Evolutionary conservation across 2,888 invertebrate species (phyloP).

Genomic region (Rhyacophila evoluta): DNA sequence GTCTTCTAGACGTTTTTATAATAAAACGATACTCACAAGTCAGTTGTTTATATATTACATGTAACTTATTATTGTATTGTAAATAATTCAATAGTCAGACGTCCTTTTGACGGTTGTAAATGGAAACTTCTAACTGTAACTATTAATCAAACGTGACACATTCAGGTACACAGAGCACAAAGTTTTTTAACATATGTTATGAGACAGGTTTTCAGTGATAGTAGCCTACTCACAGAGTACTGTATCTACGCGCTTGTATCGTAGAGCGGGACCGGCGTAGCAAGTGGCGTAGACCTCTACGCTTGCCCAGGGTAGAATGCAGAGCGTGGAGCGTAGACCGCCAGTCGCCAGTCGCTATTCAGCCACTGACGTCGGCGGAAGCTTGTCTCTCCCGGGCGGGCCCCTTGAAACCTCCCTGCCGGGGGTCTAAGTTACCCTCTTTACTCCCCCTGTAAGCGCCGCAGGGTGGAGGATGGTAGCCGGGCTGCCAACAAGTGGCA

Average conservation of each 20-base stretch:
- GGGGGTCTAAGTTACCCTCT: background rate
- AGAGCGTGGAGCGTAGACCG: background rate
- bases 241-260: background rate
- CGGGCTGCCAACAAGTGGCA: conserved; percentile 42
- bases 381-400: conserved; percentile 39
- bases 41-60: too few relatives aligned
- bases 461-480: conserved; percentile 23
- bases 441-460: background rate
- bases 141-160: too few relatives aligned
- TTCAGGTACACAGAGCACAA: background rate
- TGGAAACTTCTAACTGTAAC: too few relatives aligned
- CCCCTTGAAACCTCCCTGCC: conserved; percentile 36
- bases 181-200: background rate
- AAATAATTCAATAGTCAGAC: too few relatives aligned
- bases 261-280: conserved; percentile 24
- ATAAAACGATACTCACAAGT: too few relatives aligned
- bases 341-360: conserved; percentile 40
- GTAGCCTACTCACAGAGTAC: background rate
- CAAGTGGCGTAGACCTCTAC: conserved; percentile 8
- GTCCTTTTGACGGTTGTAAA: too few relatives aligned
- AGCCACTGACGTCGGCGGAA: conserved; percentile 44
- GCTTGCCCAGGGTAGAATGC: conserved; percentile 11
- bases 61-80: too few relatives aligned
- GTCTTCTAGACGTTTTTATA: too few relatives aligned
- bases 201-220: background rate